Evolutionary conservation across 2,888 invertebrate species (phyloP).

Genomic region (Zaprionus lineosus): DNA sequence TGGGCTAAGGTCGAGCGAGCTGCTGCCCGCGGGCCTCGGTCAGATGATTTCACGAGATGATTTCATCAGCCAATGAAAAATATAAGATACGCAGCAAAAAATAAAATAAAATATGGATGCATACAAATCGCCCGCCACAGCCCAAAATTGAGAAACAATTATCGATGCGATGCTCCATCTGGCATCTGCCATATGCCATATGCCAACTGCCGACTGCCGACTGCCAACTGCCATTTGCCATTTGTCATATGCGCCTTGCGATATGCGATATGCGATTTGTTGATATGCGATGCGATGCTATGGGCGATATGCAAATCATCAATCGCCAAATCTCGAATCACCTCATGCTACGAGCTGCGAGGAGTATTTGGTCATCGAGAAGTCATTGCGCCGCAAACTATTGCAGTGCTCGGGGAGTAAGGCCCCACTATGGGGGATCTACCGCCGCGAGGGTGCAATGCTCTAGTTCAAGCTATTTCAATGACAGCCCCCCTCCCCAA

Average conservation of each 20-base stretch:
- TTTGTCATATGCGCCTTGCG: no score
- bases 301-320: slow-evolving; percentile 50
- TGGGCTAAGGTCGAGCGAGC: slow-evolving; percentile 58
- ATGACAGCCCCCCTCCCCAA: slow-evolving; percentile 43
- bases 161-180: slow-evolving; percentile 27
- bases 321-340: slow-evolving; percentile 16
- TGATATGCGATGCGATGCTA: no score
- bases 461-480: slow-evolving; percentile 42
- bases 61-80: slow-evolving; percentile 63
- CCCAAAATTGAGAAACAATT: slow-evolving; percentile 58
- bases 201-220: no score
- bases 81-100: no score
- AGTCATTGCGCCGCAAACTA: slow-evolving; percentile 59
- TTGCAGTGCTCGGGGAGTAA: slow-evolving; percentile 58
- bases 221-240: no score
- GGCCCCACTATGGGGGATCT: slow-evolving; percentile 5
- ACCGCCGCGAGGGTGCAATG: slow-evolving; percentile 55
- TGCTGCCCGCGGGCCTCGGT: neutral
- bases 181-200: no score
- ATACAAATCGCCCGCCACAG: slow-evolving; percentile 48
- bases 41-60: slow-evolving; percentile 60
- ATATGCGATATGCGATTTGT: slow-evolving; percentile 50
- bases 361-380: slow-evolving; percentile 30
- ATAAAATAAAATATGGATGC: slow-evolving; percentile 48
- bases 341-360: no score